Evolutionary conservation across 2,797 vertebrate species (phyloP).

Genomic region (Passerculus sandwichensis): DNA sequence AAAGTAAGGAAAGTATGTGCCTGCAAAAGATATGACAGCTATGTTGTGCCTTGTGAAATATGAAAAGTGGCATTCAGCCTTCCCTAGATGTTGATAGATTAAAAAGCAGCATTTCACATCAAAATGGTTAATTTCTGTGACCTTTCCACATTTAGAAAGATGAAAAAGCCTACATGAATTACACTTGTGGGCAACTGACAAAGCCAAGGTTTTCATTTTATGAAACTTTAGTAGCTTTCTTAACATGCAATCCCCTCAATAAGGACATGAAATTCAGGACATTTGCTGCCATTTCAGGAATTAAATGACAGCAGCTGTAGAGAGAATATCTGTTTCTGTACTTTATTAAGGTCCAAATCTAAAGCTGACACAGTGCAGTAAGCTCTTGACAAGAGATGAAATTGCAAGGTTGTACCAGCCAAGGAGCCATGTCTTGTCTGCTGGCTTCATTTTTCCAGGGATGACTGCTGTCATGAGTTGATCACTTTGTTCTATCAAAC

Average conservation of each 20-base stretch:
- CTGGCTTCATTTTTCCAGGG: background rate
- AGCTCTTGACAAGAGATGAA: background rate
- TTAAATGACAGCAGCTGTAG: background rate
- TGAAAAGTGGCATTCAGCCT: background rate
- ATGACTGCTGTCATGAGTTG: background rate
- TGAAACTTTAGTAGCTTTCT: background rate
- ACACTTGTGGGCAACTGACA: background rate
- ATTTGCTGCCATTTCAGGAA: background rate
- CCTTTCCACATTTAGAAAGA: background rate
- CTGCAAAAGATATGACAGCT: background rate
- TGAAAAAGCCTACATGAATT: background rate
- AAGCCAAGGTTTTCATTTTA: background rate
- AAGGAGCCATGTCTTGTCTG: background rate
- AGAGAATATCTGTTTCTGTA: background rate
- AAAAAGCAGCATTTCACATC: background rate
- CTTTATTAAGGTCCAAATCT: background rate
- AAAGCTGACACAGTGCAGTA: background rate
- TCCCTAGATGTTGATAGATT: background rate
- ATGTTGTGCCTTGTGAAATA: background rate
- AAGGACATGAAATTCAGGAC: background rate
- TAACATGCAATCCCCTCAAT: background rate
- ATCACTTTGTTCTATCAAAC: background rate
- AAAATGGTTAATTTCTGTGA: slow-evolving; percentile 33
- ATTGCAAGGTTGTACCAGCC: background rate
- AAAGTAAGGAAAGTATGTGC: background rate